Percentiles rank a stretch among this genome's conserved stretches.
These are phyloP conservation scores for Pollicipes pollicipes DNA, from an alignment of 1,140 invertebrate genomes.

Conservation along the genomic window DNA sequence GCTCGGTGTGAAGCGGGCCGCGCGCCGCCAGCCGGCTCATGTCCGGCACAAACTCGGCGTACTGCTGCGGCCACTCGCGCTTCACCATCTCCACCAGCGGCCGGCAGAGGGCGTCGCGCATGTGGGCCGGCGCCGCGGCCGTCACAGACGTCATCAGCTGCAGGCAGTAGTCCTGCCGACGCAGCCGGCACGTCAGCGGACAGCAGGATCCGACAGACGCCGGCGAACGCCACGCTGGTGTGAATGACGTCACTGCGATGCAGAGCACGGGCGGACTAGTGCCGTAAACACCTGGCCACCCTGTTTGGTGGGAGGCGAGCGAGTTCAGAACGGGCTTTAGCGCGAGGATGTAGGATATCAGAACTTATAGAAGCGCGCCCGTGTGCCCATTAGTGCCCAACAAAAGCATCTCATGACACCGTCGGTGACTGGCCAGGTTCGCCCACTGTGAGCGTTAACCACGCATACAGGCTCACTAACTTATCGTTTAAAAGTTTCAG, in stretches of 20 bases:
- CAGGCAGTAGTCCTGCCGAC: not conserved
- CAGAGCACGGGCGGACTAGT: not conserved
- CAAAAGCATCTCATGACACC: no score
- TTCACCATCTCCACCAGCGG: constrained; percentile 89
- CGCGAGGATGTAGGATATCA: not conserved
- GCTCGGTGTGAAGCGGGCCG: constrained; percentile 66
- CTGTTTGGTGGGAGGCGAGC: not conserved
- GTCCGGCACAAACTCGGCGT: constrained; percentile 64
- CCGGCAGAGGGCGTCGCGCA: constrained; percentile 69
- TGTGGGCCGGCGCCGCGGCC: constrained; percentile 39
- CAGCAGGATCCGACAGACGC: not conserved
- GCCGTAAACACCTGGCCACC: not conserved
- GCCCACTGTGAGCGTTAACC: no score
- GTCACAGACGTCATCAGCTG: constrained; percentile 15
- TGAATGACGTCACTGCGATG: not conserved
- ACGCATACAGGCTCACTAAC: no score
- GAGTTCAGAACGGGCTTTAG: not conserved
- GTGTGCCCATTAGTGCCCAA: no score
- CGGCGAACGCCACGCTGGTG: no score
- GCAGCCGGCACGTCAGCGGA: not conserved
- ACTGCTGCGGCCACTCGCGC: constrained; percentile 87
- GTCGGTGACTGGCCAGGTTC: no score
- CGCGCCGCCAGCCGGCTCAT: constrained; percentile 43
- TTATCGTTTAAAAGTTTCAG: no score
- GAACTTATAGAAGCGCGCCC: not conserved